phyloP scores from a whole-genome alignment of 37 sponge, comb jelly and placozoan genomes.

The Aphrocallistes beatrix region DNA sequence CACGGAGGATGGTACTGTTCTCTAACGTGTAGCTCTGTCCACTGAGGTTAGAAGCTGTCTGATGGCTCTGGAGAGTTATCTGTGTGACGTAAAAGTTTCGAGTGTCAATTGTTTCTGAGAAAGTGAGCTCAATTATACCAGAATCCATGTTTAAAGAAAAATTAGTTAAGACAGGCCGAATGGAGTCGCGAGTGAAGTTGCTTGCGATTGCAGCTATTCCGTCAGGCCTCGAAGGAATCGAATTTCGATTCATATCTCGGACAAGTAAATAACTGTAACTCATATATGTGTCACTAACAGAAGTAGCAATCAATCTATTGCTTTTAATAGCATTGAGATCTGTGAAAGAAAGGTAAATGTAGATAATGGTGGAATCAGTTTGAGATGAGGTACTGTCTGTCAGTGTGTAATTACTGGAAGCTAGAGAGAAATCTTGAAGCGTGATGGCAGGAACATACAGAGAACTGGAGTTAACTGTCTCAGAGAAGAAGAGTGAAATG shows the following conservation, averaged over 20 bases:
- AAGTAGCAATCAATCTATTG: slow-evolving; percentile 48
- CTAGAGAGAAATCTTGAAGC: slow-evolving; percentile 21
- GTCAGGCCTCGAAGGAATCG: slow-evolving; percentile 21
- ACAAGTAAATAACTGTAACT: slow-evolving; percentile 36
- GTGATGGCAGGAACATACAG: slow-evolving; percentile 25
- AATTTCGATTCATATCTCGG: slow-evolving; percentile 37
- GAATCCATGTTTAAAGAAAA: slow-evolving; percentile 49
- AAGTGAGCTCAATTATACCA: slow-evolving; percentile 42
- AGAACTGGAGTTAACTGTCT: slow-evolving; percentile 52
- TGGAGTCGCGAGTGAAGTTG: slow-evolving; percentile 41
- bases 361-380: slow-evolving; percentile 52
- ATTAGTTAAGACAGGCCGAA: slow-evolving; percentile 28
- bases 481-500: slow-evolving; percentile 42
- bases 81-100: slow-evolving; percentile 29
- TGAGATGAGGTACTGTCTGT: slow-evolving; percentile 36
- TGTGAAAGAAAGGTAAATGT: slow-evolving; percentile 40
- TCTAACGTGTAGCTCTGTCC: slow-evolving; percentile 17
- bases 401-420: slow-evolving; percentile 28
- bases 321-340: slow-evolving; percentile 80
- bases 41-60: neutral
- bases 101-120: slow-evolving; percentile 59
- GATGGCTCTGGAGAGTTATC: slow-evolving; percentile 52
- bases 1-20: slow-evolving; percentile 31
- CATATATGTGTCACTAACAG: slow-evolving; percentile 43
- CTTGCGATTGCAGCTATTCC: slow-evolving; percentile 33